Evolutionary conservation across 2,797 vertebrate genomes (phyloP).

Genomic region (Brachymystax lenok): DNA sequence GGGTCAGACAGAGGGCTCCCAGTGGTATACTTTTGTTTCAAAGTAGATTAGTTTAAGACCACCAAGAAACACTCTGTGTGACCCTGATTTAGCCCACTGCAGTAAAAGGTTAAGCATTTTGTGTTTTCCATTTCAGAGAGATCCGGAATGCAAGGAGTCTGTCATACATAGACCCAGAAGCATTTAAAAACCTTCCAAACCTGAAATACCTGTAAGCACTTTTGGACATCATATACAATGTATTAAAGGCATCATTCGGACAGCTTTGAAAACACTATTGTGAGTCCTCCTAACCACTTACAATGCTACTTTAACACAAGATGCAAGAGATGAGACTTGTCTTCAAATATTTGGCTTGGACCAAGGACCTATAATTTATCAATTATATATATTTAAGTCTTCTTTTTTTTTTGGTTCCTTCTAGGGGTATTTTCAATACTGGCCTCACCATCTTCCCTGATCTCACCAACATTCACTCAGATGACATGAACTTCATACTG

Average conservation of each 20-base stretch:
- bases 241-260: not conserved
- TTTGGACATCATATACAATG: not conserved
- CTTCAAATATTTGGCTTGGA: slow-evolving; percentile 33
- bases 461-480: slow-evolving; percentile 85
- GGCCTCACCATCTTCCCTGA: slow-evolving; percentile 87
- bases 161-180: slow-evolving; percentile 82
- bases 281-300: slow-evolving; percentile 20
- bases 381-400: slow-evolving; percentile 17
- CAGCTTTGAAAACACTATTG: not conserved
- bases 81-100: too few relatives aligned
- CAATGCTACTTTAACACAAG: slow-evolving; percentile 14
- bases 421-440: slow-evolving; percentile 94
- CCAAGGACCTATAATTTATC: slow-evolving; percentile 20
- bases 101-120: not conserved
- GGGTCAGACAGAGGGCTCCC: slow-evolving; percentile 1
- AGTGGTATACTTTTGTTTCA: slow-evolving; percentile 1
- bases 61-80: too few relatives aligned
- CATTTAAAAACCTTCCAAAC: slow-evolving; percentile 87
- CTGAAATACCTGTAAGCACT: slow-evolving; percentile 92
- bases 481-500: slow-evolving; percentile 90
- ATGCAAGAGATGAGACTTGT: not conserved
- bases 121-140: slow-evolving; percentile 81
- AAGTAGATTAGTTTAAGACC: too few relatives aligned
- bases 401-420: slow-evolving; percentile 24
- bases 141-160: slow-evolving; percentile 89